phyloP scores from a whole-genome alignment of 30 jellyfish, hydroid and myxozoan genomes.

The Hydractinia echinata region DNA sequence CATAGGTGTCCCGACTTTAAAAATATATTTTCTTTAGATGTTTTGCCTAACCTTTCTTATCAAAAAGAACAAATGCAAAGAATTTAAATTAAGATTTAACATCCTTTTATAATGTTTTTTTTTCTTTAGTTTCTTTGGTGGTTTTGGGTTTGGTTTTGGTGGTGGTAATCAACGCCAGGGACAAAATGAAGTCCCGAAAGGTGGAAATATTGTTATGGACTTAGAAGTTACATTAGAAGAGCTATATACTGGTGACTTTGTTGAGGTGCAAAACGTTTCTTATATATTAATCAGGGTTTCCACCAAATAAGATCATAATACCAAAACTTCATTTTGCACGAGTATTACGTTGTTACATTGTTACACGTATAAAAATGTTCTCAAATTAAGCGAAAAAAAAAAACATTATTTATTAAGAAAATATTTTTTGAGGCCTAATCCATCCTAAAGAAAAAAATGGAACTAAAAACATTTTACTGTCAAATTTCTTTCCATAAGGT shows the following conservation, averaged over 20 bases:
- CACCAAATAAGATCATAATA: neutral
- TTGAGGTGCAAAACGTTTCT: conserved; percentile 50
- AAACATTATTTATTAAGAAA: no score
- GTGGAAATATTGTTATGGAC: conserved; percentile 87
- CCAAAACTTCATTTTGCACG: neutral
- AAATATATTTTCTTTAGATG: neutral
- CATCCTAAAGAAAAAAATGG: no score
- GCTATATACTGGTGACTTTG: conserved; percentile 90
- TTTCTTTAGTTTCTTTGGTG: conserved; percentile 77
- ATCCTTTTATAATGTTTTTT: neutral
- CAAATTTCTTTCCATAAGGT: no score
- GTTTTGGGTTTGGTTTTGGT: conserved; percentile 72
- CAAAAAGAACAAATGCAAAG: no score
- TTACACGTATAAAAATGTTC: no score
- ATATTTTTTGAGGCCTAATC: no score
- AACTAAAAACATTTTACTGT: no score
- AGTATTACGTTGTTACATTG: neutral
- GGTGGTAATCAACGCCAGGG: conserved; percentile 54
- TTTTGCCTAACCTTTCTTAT: neutral
- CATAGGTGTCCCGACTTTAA: neutral
- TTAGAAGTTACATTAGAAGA: conserved; percentile 90
- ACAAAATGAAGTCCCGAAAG: conserved; percentile 65
- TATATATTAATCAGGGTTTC: neutral
- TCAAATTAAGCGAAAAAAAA: neutral
- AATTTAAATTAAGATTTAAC: no score